Percentiles rank a stretch among this genome's conserved stretches.
These are phyloP conservation scores for Dryadula phaetusa DNA, from an alignment of 2,888 invertebrate genomes.

Conservation along the genomic window DNA sequence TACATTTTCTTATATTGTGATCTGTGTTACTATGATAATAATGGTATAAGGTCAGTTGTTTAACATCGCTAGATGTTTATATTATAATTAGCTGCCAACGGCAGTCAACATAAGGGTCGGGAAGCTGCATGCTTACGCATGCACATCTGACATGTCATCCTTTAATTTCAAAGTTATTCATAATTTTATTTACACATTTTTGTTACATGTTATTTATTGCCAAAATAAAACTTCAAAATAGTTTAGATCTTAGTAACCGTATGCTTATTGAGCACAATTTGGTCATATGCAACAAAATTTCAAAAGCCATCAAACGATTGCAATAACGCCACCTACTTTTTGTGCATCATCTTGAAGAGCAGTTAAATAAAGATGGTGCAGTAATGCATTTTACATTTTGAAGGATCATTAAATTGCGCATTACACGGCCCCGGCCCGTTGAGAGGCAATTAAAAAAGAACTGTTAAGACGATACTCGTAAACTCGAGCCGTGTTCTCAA, in stretches of 20 bases:
- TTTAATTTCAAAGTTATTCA: conserved; percentile 27
- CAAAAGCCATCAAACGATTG: conserved; percentile 9
- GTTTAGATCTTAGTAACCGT: conserved; percentile 1
- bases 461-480: conserved; percentile 78
- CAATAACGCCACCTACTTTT: conserved; percentile 31
- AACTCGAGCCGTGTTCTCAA: conserved; percentile 78
- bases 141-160: conserved; percentile 69
- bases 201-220: neutral
- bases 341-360: conserved; percentile 59
- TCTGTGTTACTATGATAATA: conserved; percentile 59
- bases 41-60: conserved; percentile 71
- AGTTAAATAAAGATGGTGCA: conserved; percentile 78
- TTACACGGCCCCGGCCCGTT: conserved; percentile 72
- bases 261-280: conserved; percentile 1
- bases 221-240: conserved; percentile 3
- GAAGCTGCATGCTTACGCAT: conserved; percentile 78
- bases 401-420: conserved; percentile 81
- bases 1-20: neutral
- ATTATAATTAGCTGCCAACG: conserved; percentile 78
- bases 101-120: conserved; percentile 53
- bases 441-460: conserved; percentile 81
- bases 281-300: conserved; percentile 7
- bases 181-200: neutral
- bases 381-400: conserved; percentile 82
- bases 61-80: conserved; percentile 74